A percentile compares a stretch with the other conserved stretches of the same genome.
These are phyloP conservation scores for Grammomys surdaster DNA, from an alignment of 2,113 vertebrate genomes.

Conservation along the genomic window DNA sequence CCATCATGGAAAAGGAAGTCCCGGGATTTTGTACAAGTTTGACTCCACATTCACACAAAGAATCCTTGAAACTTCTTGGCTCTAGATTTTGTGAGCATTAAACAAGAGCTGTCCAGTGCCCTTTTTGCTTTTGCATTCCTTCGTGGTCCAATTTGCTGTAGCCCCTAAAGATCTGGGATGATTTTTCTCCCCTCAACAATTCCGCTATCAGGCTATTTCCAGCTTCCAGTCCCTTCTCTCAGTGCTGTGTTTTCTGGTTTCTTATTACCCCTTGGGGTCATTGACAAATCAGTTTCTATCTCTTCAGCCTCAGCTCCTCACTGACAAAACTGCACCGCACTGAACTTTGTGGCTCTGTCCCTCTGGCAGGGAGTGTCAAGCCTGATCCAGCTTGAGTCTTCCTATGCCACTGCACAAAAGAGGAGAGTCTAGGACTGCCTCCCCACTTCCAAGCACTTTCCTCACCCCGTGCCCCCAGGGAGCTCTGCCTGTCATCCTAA, in stretches of 20 bases:
- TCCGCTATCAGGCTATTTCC: background rate
- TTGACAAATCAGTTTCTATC: conserved; percentile 29
- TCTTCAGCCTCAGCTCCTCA: background rate
- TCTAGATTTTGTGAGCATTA: background rate
- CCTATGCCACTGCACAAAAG: background rate
- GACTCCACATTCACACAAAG: background rate
- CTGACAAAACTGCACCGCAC: background rate
- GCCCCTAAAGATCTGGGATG: background rate
- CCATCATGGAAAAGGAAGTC: background rate
- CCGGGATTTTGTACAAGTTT: background rate
- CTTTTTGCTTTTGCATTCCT: background rate
- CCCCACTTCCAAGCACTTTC: background rate
- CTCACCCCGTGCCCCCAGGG: background rate
- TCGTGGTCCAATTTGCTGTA: background rate
- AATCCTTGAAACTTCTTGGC: background rate
- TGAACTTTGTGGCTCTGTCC: background rate
- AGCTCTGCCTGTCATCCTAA: conserved; percentile 23
- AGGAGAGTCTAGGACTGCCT: background rate
- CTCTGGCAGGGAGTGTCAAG: background rate
- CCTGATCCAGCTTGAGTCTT: background rate
- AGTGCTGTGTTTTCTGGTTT: background rate
- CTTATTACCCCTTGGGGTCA: background rate
- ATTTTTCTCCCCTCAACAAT: background rate
- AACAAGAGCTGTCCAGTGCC: background rate
- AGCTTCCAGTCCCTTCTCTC: background rate